Percentiles rank a stretch among this genome's conserved stretches.
phyloP scores from a whole-genome alignment of 2,888 invertebrate species.

The Ommatoiulus sabulosus region DNA sequence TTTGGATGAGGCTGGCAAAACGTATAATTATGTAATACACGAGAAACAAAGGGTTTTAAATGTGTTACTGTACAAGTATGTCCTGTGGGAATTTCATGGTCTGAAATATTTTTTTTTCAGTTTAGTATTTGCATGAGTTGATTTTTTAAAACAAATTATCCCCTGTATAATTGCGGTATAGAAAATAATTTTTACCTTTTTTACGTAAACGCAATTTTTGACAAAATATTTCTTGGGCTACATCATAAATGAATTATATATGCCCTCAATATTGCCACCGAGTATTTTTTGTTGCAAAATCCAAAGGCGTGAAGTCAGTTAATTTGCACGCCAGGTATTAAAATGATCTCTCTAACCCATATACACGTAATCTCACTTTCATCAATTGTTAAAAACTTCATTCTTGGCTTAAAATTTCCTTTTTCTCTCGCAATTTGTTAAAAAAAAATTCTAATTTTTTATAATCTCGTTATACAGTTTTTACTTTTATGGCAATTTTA shows the following conservation, averaged over 20 bases:
- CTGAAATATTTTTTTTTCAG: not conserved
- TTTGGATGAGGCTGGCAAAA: no score
- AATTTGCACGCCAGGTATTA: conserved; percentile 39
- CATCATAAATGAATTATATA: conserved; percentile 29
- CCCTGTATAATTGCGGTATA: not conserved
- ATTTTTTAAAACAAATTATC: not conserved
- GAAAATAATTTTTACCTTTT: not conserved
- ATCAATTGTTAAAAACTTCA: conserved; percentile 35
- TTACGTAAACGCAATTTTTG: not conserved
- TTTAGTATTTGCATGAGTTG: not conserved
- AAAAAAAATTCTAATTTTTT: not conserved
- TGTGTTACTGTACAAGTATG: not conserved
- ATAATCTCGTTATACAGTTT: not conserved
- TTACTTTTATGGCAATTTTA: conserved; percentile 12
- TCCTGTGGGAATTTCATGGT: not conserved
- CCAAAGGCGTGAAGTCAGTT: conserved; percentile 36
- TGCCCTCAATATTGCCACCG: conserved; percentile 17
- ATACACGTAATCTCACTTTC: conserved; percentile 36
- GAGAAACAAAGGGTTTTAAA: no score
- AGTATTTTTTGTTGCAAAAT: conserved; percentile 12
- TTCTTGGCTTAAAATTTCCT: conserved; percentile 6
- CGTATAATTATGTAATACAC: no score
- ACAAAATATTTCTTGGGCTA: not conserved
- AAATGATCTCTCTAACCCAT: conserved; percentile 23
- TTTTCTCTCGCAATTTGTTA: conserved; percentile 30